Conservation (phyloP, 2,113 vertebrate genomes). For the Sapajus apella region DNA sequence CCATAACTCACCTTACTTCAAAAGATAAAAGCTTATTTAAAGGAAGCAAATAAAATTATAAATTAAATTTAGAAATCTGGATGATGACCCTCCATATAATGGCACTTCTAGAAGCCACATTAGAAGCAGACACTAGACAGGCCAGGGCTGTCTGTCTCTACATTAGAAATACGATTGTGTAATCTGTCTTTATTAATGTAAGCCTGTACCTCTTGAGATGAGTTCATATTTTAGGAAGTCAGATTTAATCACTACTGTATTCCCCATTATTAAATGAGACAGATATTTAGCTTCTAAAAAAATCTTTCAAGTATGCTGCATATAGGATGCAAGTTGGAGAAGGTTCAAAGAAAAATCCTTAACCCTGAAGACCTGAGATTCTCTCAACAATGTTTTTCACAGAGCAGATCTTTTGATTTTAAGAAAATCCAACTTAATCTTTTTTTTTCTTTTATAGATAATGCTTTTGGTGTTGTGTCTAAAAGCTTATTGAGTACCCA, state of each 20-base stretch:
- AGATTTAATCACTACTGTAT: neutral
- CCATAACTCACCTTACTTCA: neutral
- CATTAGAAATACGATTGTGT: neutral
- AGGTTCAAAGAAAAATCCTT: neutral
- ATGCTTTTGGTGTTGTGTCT: neutral
- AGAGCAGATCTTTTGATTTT: neutral
- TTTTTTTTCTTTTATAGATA: neutral
- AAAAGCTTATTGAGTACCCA: neutral
- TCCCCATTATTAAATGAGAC: neutral
- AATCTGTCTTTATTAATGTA: neutral
- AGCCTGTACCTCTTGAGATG: neutral
- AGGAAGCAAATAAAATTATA: neutral
- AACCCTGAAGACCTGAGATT: neutral
- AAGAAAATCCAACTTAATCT: neutral
- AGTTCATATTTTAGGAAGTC: neutral
- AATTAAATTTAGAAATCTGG: neutral
- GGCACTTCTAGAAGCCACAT: too few relatives aligned
- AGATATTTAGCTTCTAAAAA: neutral
- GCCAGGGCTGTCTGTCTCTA: neutral
- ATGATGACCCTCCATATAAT: neutral
- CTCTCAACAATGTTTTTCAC: neutral
- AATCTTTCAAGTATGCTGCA: neutral
- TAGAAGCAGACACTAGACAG: neutral
- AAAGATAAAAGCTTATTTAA: neutral
- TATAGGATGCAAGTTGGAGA: neutral